These are phyloP conservation scores for Trichopria drosophilae DNA, from an alignment of 2,888 invertebrate species.

Conservation along the genomic window DNA sequence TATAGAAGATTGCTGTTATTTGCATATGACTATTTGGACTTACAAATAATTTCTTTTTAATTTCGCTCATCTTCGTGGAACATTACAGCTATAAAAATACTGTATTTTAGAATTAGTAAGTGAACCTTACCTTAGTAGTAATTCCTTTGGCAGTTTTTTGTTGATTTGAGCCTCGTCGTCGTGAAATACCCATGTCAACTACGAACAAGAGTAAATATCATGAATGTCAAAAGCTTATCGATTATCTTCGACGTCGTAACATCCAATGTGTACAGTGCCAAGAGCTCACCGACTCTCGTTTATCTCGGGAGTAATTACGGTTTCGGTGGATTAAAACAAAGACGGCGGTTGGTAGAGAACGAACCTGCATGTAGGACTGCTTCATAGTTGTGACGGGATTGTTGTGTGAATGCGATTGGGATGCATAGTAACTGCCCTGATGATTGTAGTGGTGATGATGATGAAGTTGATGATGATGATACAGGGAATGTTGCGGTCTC, in stretches of 20 bases:
- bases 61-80: no score
- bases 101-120: neutral
- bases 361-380: constrained; percentile 61
- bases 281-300: no score
- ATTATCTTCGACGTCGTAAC: no score
- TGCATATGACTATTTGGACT: no score
- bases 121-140: constrained; percentile 71
- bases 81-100: no score
- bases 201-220: constrained; percentile 48
- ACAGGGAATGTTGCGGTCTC: constrained; percentile 46
- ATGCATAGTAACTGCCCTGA: constrained; percentile 54
- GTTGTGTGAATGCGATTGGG: constrained; percentile 56
- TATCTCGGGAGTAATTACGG: no score
- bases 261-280: neutral
- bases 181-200: constrained; percentile 74
- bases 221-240: neutral
- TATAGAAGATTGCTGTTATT: no score
- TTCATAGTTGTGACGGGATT: constrained; percentile 58
- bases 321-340: constrained; percentile 11
- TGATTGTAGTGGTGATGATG: constrained; percentile 51
- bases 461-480: constrained; percentile 40
- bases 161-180: constrained; percentile 89
- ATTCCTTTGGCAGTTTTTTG: constrained; percentile 94
- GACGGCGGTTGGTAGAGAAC: constrained; percentile 31
- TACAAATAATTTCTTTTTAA: no score